These are phyloP conservation scores for Littorina saxatilis DNA, from an alignment of 1,140 invertebrate species.

Conservation along the genomic window DNA sequence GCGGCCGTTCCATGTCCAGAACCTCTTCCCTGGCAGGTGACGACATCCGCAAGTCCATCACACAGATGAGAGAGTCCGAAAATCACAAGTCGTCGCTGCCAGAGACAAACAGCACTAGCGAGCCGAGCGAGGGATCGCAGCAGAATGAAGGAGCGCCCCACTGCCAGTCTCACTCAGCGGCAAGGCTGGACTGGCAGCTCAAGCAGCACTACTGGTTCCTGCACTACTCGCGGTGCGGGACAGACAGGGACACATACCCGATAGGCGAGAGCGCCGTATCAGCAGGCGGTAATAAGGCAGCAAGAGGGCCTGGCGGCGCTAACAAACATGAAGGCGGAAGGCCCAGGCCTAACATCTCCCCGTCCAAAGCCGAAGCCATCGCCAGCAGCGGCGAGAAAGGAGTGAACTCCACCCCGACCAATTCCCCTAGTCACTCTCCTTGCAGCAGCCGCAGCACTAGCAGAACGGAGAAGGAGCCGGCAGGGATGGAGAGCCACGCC, in stretches of 20 bases:
- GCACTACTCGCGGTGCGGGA: background rate
- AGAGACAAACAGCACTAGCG: background rate
- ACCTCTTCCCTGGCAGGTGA: background rate
- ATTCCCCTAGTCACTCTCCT: background rate
- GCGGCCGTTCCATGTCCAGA: background rate
- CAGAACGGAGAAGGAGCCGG: background rate
- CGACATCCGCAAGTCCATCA: background rate
- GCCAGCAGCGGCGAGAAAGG: background rate
- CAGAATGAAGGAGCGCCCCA: background rate
- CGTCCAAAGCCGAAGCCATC: too few relatives aligned
- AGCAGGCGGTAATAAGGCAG: too few relatives aligned
- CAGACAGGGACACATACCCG: too few relatives aligned
- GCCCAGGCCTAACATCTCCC: too few relatives aligned
- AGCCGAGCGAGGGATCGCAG: background rate
- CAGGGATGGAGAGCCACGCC: too few relatives aligned
- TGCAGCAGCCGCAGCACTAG: background rate
- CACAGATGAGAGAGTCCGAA: background rate
- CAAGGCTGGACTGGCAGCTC: constrained; percentile 10
- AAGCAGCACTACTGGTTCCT: background rate
- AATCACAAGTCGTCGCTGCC: background rate
- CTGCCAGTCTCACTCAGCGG: background rate
- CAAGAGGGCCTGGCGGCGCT: too few relatives aligned
- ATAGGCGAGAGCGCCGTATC: too few relatives aligned
- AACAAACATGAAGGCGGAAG: too few relatives aligned
- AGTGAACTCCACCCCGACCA: background rate